Evolutionary conservation across 2,797 vertebrate species (phyloP).

Genomic region (Mus minutoides): DNA sequence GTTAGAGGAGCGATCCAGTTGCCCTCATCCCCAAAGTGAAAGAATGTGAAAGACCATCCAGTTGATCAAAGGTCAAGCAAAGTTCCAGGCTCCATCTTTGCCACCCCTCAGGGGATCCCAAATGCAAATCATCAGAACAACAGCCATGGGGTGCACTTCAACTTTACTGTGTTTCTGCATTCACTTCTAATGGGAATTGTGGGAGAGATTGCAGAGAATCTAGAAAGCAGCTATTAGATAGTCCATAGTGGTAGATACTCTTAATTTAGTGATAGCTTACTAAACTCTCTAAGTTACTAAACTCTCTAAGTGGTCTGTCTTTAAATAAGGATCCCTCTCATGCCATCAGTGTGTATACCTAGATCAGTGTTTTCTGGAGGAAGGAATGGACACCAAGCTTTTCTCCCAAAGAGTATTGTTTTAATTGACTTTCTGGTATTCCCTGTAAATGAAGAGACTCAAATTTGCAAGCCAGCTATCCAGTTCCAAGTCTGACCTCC

Average conservation of each 20-base stretch:
- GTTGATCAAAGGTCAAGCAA: not conserved
- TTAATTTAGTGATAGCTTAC: not conserved
- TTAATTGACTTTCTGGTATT: not conserved
- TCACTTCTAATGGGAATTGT: conserved; percentile 51
- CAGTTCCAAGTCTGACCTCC: not conserved
- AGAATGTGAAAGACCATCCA: conserved; percentile 39
- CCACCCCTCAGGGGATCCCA: not conserved
- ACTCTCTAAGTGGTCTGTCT: not conserved
- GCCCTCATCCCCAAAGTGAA: conserved; percentile 40
- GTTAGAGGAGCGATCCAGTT: conserved; percentile 7
- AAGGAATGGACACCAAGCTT: not conserved
- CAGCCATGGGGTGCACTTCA: not conserved
- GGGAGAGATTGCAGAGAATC: conserved; percentile 5
- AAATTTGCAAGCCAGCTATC: not conserved
- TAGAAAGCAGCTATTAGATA: not conserved
- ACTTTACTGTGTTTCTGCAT: not conserved
- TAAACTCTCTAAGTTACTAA: not conserved
- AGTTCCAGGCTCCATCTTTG: not conserved
- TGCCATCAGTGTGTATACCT: not conserved
- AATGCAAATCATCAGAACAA: conserved; percentile 58
- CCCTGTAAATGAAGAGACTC: not conserved
- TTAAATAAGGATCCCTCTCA: not conserved
- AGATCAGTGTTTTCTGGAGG: not conserved
- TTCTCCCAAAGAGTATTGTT: not conserved
- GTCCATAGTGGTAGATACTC: not conserved